Evolutionary conservation across 2,888 invertebrate genomes (phyloP).

Genomic region (Agonopterix alstromeriana): DNA sequence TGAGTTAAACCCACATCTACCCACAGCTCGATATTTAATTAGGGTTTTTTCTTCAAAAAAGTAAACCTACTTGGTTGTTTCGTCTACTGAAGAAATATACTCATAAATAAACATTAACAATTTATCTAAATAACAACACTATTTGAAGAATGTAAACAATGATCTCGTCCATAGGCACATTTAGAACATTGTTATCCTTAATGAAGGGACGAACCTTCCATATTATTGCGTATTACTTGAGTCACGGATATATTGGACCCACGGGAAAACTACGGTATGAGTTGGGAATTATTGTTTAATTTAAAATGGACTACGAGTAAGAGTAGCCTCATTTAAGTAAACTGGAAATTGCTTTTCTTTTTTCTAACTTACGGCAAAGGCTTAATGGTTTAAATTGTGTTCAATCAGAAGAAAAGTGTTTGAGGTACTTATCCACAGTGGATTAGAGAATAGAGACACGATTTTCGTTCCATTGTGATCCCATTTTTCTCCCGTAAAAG

Average conservation of each 20-base stretch:
- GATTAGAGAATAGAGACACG: conserved; percentile 8
- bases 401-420: no score
- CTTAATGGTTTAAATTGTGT: no score
- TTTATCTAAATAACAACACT: not conserved
- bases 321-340: no score
- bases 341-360: no score
- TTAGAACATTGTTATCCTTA: conserved; percentile 13
- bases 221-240: conserved; percentile 34
- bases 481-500: conserved; percentile 12
- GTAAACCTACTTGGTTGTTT: no score
- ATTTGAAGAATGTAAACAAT: conserved; percentile 6
- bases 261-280: conserved; percentile 32
- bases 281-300: conserved; percentile 34
- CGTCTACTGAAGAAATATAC: no score
- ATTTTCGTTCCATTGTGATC: conserved; percentile 4
- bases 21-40: no score
- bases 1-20: no score
- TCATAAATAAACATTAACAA: no score
- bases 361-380: no score
- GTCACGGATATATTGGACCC: conserved; percentile 24
- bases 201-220: conserved; percentile 40
- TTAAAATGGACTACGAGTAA: conserved; percentile 15
- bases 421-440: no score
- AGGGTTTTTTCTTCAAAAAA: no score
- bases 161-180: not conserved